phyloP scores from a whole-genome alignment of 1,140 invertebrate species.

The Drosophila auraria region DNA sequence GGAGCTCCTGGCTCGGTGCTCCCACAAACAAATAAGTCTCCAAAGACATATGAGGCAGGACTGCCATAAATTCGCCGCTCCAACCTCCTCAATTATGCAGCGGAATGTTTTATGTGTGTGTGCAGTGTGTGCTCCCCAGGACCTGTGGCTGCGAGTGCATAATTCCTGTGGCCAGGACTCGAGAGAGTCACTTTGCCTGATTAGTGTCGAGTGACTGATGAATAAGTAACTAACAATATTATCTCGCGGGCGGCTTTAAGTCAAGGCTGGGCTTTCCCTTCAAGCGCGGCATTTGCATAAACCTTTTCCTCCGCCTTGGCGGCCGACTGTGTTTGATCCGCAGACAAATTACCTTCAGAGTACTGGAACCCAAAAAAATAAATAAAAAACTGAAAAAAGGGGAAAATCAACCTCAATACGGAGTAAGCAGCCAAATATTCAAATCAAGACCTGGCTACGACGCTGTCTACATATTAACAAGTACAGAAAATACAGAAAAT shows the following conservation, averaged over 20 bases:
- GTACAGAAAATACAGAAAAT: constrained; percentile 14
- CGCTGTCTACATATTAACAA: constrained; percentile 66
- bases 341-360: constrained; percentile 62
- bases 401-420: constrained; percentile 39
- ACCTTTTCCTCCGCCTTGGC: constrained; percentile 41
- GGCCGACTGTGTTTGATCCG: constrained; percentile 64
- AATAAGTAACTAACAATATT: constrained; percentile 71
- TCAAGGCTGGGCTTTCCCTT: constrained; percentile 8
- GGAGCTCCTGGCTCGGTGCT: constrained; percentile 4
- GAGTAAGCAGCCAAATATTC: constrained; percentile 35
- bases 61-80: constrained; percentile 72
- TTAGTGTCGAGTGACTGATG: constrained; percentile 77
- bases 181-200: constrained; percentile 69
- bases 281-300: constrained; percentile 59
- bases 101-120: constrained; percentile 73
- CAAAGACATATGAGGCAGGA: constrained; percentile 73
- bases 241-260: constrained; percentile 41
- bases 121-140: constrained; percentile 1
- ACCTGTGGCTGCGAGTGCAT: constrained; percentile 49
- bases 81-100: constrained; percentile 76
- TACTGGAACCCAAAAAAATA: constrained; percentile 9
- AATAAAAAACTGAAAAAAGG: constrained; percentile 10
- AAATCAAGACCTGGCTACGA: constrained; percentile 42
- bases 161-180: constrained; percentile 60
- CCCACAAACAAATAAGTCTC: constrained; percentile 71